Base-by-base conservation (phyloP, 1,140 invertebrate species). In the Zaprionus kolodkinae region DNA sequence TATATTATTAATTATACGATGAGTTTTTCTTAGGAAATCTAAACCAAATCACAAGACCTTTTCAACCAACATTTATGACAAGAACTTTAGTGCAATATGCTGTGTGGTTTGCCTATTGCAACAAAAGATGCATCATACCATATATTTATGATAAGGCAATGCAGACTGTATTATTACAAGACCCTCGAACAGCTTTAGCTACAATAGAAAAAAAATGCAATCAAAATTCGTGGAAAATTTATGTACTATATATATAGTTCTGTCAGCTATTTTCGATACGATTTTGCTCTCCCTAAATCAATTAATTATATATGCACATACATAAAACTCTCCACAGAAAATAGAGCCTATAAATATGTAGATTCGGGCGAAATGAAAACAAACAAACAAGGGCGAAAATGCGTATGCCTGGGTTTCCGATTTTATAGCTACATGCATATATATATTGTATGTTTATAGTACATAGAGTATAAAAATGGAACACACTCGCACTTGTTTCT, bases 291-390 rank as follows among this genome's bases (percentile, higher is more conserved):
- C 3, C 17, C n/a, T 17, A 6, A 25, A 50, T 6, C 0, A 50
- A 50, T 50, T 50, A 50, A 50, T 50, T 50, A 50, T 25, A 17
- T 50, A 50, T 50, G 45, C 45, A 50, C 45, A 48, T 21, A 45
- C 40, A 15, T 15, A 15, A 0, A 9, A 50, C 45, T 25, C 17
- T 50, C 4, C 11, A 50, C 45, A 4, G 0, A 13, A 12, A 12
- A 12, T 13, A 5, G 9, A 13, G 12, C 6, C 3, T 15, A 45
- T 45, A 50, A 11, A 50, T 25, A 50, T 25, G 17, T 50, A 25
- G 9, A 40, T n/a, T 5, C 33, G 2, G 7, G 33, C 40, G 40
- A 15, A 45, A 45, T 9, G 40, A 15, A 45, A 15, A 15, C n/a
- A 45, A 15, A 15, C n/a, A 45, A 45, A 45, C 40, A 45, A 45